Conservation (phyloP, 2,888 invertebrate species). For the Pyrrhia umbra region DNA sequence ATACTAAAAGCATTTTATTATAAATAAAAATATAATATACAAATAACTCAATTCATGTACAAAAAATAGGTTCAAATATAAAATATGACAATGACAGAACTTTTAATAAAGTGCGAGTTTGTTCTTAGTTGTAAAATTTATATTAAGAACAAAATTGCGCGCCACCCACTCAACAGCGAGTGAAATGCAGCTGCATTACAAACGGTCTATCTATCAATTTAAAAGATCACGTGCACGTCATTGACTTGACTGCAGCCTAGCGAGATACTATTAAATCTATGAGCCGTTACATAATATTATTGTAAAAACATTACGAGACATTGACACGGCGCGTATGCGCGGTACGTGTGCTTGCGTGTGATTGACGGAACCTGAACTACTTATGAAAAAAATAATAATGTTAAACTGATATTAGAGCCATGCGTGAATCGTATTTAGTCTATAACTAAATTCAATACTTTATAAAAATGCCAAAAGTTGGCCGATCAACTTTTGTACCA, state of each 20-base stretch:
- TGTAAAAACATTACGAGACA: constrained; percentile 42
- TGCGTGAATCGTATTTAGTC: background rate
- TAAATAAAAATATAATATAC: constrained; percentile 20
- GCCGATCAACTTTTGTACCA: constrained; percentile 15
- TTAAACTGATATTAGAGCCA: constrained; percentile 21
- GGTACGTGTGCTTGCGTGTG: constrained; percentile 45
- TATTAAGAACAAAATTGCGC: constrained; percentile 40
- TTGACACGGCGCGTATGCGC: constrained; percentile 27
- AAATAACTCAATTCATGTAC: constrained; percentile 25
- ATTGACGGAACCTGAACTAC: constrained; percentile 22
- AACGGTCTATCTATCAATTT: constrained; percentile 50
- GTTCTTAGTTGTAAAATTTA: constrained; percentile 34
- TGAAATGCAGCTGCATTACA: constrained; percentile 44
- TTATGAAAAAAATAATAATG: constrained; percentile 6
- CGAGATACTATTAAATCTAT: constrained; percentile 50
- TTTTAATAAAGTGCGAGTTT: constrained; percentile 37
- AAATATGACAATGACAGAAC: constrained; percentile 23
- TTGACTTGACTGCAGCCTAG: constrained; percentile 52
- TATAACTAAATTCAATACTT: constrained; percentile 6
- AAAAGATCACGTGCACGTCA: constrained; percentile 52
- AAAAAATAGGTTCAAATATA: constrained; percentile 26
- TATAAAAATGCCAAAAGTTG: constrained; percentile 28
- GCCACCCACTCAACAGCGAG: constrained; percentile 33
- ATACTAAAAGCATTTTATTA: constrained; percentile 29
- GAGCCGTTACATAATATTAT: constrained; percentile 47